Base-by-base conservation (phyloP, 37 sponge, comb jelly and placozoan species). In the Cladorhizidae sp. region DNA sequence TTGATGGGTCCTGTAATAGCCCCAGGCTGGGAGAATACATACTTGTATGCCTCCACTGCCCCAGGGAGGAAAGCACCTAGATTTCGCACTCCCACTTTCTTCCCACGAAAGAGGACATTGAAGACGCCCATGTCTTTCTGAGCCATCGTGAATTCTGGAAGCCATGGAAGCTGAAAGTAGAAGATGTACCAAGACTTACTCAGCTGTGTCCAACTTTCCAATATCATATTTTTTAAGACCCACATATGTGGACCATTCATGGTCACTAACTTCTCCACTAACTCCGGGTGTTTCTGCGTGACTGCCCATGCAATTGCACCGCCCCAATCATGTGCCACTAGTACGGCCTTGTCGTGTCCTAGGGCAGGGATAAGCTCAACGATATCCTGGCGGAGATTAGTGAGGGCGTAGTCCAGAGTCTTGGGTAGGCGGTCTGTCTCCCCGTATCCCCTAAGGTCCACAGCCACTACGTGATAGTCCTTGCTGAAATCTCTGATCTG, bases 1-100 rank as follows among this genome's bases (percentile, higher is more conserved):
- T 94, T 94, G 51, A 94, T 77, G 26, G 95, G 82, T 5, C 75
- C 80, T 37, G 95, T 90, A 2, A 84, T 75, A 1, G 80, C 92
- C 26, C 82, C 73, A 35, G 86, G 86, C 63, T 87, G 88, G 28
- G 87, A 85, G 79, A 94, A 94, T 31, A 80, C 86, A 51, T 81
- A 94, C 72, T 90, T 87, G 82, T 80, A 82, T 28, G 74, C 83
- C 37, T 82, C 83, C 29, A 90, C 39, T 1, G 81, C 67, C 36
- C 85, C 88, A 22, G 85, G 77, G 76, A 82, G 64, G 59, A 94
- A 87, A 50, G 50, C 62, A 61, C 72, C 80, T 23, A 68, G 82
- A 77, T 88, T 85, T 37, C 67, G 68, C 26, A 80, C 74, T 0
- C 93, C 93, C 40, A n/a, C n/a, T n/a, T 79, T 68, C 52, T 22